phyloP scores from a whole-genome alignment of 2,113 vertebrate genomes.

The Galbula dea region DNA sequence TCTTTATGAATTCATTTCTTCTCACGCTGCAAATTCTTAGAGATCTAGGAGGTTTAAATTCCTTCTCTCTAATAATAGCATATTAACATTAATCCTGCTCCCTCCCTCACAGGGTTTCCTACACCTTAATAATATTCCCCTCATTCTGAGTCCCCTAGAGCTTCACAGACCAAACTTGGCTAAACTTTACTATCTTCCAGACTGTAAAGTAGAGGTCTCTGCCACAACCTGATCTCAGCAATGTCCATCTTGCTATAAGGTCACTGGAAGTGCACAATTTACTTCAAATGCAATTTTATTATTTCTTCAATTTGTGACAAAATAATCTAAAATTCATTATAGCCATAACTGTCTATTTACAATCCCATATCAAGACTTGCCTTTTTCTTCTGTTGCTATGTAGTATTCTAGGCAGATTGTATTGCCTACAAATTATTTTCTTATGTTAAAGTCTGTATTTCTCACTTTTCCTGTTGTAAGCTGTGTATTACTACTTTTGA shows the following conservation, averaged over 20 bases:
- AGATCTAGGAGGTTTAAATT: neutral
- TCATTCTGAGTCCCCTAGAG: neutral
- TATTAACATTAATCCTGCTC: neutral
- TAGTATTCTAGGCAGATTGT: neutral
- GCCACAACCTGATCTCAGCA: neutral
- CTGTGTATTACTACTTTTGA: neutral
- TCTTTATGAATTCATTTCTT: neutral
- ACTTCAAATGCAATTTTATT: constrained; percentile 9
- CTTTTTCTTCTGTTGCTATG: neutral
- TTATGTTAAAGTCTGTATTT: neutral
- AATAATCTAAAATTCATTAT: neutral
- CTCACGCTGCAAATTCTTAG: neutral
- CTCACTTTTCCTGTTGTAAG: neutral
- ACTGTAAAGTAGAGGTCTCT: constrained; percentile 2
- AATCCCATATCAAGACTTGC: neutral
- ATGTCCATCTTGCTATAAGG: constrained; percentile 2
- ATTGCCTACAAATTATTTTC: neutral
- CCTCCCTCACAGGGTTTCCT: neutral
- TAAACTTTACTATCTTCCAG: constrained; percentile 25
- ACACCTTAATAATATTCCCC: neutral
- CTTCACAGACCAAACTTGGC: neutral
- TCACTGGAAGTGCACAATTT: neutral
- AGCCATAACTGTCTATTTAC: neutral
- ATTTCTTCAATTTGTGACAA: neutral
- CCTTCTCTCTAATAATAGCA: constrained; percentile 1